Conservation (phyloP, 1,140 invertebrate species). For the Trichomalopsis sarcophagae region DNA sequence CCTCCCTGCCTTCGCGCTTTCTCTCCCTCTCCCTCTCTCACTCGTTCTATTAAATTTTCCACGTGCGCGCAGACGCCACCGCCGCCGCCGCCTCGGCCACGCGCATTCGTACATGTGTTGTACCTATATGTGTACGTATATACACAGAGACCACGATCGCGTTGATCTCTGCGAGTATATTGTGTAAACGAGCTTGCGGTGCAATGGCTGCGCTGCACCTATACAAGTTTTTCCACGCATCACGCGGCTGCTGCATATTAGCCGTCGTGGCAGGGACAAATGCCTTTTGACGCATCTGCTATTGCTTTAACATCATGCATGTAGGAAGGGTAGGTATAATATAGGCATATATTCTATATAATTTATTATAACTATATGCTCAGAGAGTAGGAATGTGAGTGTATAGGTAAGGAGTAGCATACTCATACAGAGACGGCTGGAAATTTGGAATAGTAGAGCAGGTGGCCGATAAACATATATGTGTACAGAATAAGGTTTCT, state of each 20-base stretch:
- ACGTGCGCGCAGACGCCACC: conserved; percentile 65
- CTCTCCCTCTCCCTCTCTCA: background rate
- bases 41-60: conserved; percentile 56
- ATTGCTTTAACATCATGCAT: background rate
- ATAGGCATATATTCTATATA: background rate
- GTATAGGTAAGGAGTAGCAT: background rate
- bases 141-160: background rate
- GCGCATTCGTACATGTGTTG: background rate
- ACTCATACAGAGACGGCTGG: background rate
- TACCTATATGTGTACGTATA: background rate
- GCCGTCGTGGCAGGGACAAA: too few relatives aligned
- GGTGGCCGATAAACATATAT: background rate
- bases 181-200: background rate
- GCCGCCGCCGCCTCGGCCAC: conserved; percentile 49
- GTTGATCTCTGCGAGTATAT: background rate
- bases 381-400: background rate
- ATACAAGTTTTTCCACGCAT: too few relatives aligned
- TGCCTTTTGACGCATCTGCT: too few relatives aligned
- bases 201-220: background rate
- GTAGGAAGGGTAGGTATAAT: background rate
- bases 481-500: background rate
- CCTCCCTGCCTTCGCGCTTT: background rate
- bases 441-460: conserved; percentile 1
- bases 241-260: too few relatives aligned
- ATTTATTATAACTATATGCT: background rate